These are phyloP conservation scores for Ptychobarbus kaznakovi DNA, from an alignment of 2,797 vertebrate genomes.

Conservation along the genomic window DNA sequence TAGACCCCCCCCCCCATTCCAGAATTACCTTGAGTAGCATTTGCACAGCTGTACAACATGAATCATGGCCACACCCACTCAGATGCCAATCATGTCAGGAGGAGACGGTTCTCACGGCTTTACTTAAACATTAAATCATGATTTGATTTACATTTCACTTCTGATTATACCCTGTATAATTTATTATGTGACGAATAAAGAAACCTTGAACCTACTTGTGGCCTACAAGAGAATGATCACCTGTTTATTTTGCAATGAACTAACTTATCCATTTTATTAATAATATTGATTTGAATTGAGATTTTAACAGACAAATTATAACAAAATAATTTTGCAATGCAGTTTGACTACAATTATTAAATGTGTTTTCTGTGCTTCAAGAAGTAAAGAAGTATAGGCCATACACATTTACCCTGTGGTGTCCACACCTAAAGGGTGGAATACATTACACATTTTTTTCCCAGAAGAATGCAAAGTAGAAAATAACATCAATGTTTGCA, in stretches of 20 bases:
- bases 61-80: neutral
- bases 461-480: neutral
- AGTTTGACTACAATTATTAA: neutral
- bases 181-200: too few species aligned
- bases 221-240: neutral
- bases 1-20: slow-evolving; percentile 30
- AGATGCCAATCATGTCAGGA: neutral
- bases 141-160: too few species aligned
- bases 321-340: too few species aligned
- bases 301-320: too few species aligned
- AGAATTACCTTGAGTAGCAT: slow-evolving; percentile 55
- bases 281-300: neutral
- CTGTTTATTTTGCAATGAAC: neutral
- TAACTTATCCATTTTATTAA: neutral
- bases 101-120: neutral
- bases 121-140: too few species aligned
- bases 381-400: neutral
- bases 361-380: neutral
- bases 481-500: slow-evolving; percentile 3
- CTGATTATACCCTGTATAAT: too few species aligned
- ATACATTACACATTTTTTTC: neutral
- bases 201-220: too few species aligned
- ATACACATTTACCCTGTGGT: neutral
- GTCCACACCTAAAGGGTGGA: neutral
- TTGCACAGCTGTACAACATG: neutral